phyloP scores from a whole-genome alignment of 2,113 vertebrate species.

The Tragelaphus scriptus region DNA sequence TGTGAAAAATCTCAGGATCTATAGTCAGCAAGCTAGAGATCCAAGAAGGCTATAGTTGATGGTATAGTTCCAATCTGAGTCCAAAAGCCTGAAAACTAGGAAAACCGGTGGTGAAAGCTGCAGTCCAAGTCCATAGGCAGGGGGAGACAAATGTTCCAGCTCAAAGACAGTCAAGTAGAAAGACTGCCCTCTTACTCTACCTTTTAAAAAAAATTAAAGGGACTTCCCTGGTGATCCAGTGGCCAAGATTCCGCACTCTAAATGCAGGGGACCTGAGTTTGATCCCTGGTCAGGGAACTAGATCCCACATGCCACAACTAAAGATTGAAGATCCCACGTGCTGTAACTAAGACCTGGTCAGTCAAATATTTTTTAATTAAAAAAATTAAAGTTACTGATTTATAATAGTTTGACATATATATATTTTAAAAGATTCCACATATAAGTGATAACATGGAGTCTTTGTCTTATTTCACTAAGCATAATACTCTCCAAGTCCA shows the following conservation, averaged over 20 bases:
- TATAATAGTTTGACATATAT: not conserved
- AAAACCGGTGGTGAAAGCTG: not conserved
- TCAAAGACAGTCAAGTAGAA: not conserved
- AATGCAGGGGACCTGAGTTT: not conserved
- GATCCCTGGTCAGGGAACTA: not conserved
- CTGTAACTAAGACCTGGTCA: not conserved
- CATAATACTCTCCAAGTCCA: not conserved
- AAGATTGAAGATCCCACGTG: not conserved
- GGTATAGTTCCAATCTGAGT: not conserved
- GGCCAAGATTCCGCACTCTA: not conserved
- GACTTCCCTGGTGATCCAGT: not conserved
- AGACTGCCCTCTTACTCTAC: not conserved
- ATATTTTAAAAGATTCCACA: not conserved
- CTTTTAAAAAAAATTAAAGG: not conserved
- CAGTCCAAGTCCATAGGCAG: not conserved
- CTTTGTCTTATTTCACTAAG: not conserved
- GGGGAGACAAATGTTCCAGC: not conserved
- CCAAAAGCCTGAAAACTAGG: not conserved
- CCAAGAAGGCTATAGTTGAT: not conserved
- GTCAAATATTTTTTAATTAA: not conserved
- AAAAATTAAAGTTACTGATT: not conserved
- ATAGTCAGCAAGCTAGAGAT: not conserved
- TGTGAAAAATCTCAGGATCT: not conserved
- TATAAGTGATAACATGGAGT: not conserved
- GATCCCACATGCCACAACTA: not conserved